Conservation (phyloP, 35 echinoderm and acorn worm genomes). For the Diadema setosum region DNA sequence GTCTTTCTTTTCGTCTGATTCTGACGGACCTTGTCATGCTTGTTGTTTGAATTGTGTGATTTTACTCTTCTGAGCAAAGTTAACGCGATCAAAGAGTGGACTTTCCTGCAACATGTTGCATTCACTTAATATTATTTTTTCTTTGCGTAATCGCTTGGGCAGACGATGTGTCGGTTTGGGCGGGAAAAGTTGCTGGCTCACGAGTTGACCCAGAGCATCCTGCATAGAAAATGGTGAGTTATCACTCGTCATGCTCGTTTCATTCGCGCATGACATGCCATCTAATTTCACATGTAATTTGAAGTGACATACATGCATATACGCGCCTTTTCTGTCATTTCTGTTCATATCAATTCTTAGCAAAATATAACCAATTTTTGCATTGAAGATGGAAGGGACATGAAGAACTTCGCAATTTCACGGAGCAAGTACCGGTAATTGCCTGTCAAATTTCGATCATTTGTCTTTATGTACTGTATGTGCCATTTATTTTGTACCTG, state of each 20-base stretch:
- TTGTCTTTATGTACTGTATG: too few species aligned
- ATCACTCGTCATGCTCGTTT: neutral
- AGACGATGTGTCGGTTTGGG: slow-evolving; percentile 22
- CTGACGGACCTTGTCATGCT: neutral
- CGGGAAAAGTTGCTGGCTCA: slow-evolving; percentile 14
- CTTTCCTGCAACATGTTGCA: neutral
- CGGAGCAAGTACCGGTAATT: too few species aligned
- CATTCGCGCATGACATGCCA: neutral
- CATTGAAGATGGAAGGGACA: neutral
- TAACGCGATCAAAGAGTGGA: neutral
- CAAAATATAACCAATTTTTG: neutral
- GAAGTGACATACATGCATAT: neutral
- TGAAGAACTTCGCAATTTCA: too few species aligned
- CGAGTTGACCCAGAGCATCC: neutral
- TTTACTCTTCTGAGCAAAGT: neutral
- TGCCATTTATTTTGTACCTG: too few species aligned
- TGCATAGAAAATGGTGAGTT: slow-evolving; percentile 34
- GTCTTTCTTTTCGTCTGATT: neutral
- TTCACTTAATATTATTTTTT: neutral
- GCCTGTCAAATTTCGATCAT: too few species aligned
- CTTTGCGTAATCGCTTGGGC: neutral
- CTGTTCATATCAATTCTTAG: neutral
- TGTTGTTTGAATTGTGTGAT: neutral
- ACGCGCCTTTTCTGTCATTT: neutral
- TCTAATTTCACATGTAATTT: neutral